These are phyloP conservation scores for Uropetala carovei DNA, from an alignment of 2,888 invertebrate genomes.

Conservation along the genomic window DNA sequence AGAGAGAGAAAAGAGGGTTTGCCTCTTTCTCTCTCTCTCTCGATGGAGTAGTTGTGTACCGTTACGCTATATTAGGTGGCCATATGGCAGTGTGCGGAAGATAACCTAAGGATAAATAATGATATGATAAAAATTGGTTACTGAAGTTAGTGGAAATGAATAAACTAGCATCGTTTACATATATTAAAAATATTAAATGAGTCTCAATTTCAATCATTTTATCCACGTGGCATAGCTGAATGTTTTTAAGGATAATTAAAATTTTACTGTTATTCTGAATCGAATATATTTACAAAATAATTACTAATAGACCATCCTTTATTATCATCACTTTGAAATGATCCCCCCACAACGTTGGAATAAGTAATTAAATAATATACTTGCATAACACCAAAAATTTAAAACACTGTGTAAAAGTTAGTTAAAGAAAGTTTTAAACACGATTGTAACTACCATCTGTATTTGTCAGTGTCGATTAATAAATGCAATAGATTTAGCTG, in stretches of 20 bases:
- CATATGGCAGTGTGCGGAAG: slow-evolving; percentile 2
- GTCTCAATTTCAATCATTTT: not conserved
- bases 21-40: not conserved
- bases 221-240: not conserved
- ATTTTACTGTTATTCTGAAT: not conserved
- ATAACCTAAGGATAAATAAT: not conserved
- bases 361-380: no score
- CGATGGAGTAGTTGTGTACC: slow-evolving; percentile 13
- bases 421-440: no score
- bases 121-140: not conserved
- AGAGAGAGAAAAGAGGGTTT: not conserved
- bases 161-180: not conserved
- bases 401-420: no score
- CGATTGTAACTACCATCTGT: no score
- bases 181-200: not conserved
- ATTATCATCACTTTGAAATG: no score
- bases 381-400: no score
- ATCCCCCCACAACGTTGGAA: no score
- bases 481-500: no score
- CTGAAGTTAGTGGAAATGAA: not conserved
- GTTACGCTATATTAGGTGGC: slow-evolving; percentile 10
- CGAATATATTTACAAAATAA: not conserved
- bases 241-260: not conserved
- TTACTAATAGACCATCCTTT: no score
- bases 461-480: no score